Evolutionary conservation across 1,140 invertebrate species (phyloP).

Genomic region (Micrasema minimum): DNA sequence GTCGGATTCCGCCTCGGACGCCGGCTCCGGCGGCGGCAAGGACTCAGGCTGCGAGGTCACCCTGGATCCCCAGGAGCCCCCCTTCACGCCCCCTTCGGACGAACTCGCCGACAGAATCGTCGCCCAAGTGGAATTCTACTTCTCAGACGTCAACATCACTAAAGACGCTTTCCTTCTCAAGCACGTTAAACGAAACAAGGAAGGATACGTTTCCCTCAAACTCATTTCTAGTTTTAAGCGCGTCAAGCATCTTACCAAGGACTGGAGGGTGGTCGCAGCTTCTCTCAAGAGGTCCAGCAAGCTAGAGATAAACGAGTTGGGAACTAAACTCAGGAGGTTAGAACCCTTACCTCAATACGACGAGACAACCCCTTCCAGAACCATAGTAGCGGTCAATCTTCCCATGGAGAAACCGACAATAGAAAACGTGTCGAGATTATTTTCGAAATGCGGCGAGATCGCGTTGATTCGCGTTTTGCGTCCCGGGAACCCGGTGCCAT

Average conservation of each 20-base stretch:
- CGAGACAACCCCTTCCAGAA: conserved; percentile 90
- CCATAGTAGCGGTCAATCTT: conserved; percentile 87
- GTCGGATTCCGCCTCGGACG: conserved; percentile 72
- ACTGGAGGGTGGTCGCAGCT: conserved; percentile 91
- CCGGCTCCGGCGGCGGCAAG: conserved; percentile 69
- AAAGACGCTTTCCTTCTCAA: conserved; percentile 96
- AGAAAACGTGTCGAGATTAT: conserved; percentile 88
- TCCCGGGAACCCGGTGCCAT: conserved; percentile 87
- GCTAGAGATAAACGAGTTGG: conserved; percentile 89
- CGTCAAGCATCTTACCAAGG: conserved; percentile 91
- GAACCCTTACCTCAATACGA: conserved; percentile 89
- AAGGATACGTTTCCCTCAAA: conserved; percentile 94
- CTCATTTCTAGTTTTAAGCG: conserved; percentile 93
- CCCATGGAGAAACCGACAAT: conserved; percentile 86
- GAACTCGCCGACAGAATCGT: conserved; percentile 82
- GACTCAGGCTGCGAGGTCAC: conserved; percentile 75
- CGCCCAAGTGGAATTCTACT: conserved; percentile 91
- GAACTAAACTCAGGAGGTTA: conserved; percentile 88
- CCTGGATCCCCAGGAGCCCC: conserved; percentile 66
- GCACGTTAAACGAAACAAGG: conserved; percentile 93
- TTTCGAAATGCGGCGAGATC: conserved; percentile 88
- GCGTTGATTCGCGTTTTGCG: conserved; percentile 85
- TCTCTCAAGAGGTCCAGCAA: conserved; percentile 82
- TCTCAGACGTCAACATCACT: conserved; percentile 92
- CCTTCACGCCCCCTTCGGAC: conserved; percentile 73